A percentile compares a stretch with the other conserved stretches of the same genome.
phyloP scores from a whole-genome alignment of 2,888 invertebrate genomes.

The Colletes collaris region DNA sequence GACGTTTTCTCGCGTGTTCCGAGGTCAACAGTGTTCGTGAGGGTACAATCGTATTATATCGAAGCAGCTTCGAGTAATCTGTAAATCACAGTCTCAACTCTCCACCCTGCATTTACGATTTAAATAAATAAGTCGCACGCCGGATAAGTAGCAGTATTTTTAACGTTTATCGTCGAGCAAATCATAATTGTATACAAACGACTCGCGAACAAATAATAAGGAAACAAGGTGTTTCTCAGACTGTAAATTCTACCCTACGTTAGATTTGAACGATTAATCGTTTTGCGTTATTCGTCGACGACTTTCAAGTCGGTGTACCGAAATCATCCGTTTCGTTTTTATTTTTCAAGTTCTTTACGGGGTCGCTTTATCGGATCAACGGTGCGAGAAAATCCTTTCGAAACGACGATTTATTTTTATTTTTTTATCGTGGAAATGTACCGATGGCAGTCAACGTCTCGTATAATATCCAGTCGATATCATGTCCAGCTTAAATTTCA shows the following conservation, averaged over 20 bases:
- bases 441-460: not conserved
- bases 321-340: constrained; percentile 19
- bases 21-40: constrained; percentile 25
- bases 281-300: not conserved
- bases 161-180: not conserved
- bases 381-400: constrained; percentile 42
- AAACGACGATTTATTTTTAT: constrained; percentile 21
- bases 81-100: constrained; percentile 23
- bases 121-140: constrained; percentile 16
- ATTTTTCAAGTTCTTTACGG: constrained; percentile 22
- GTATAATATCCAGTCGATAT: constrained; percentile 18
- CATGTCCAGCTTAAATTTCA: constrained; percentile 31
- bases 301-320: constrained; percentile 28
- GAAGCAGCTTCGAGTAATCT: constrained; percentile 3
- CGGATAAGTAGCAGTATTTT: constrained; percentile 5
- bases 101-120: constrained; percentile 4
- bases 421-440: not conserved
- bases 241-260: not conserved
- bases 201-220: not conserved
- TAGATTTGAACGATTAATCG: constrained; percentile 26
- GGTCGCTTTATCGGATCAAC: constrained; percentile 6
- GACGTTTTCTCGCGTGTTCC: constrained; percentile 40
- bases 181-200: not conserved
- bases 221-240: constrained; percentile 5
- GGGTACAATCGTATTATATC: constrained; percentile 13